Evolutionary conservation across 1,140 invertebrate genomes (phyloP), one percentile per base, ranked within the genome.

Genomic region (Aphis gossypii): DNA sequence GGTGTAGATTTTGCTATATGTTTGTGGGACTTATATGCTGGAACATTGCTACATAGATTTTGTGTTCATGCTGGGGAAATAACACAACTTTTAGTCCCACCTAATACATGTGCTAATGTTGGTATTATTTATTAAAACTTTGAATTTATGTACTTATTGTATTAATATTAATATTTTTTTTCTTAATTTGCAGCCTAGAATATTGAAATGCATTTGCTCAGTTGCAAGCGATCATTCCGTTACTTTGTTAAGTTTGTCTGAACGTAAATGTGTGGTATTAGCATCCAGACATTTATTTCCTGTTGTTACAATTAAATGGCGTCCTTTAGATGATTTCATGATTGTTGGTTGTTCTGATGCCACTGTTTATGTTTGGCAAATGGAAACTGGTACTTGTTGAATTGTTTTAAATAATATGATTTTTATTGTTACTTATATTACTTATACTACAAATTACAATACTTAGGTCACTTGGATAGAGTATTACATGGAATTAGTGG

Each of bases 291-390:
- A 99, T 95, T 96, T 99, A 23, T 99, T 99, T 95, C 99, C 99
- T 0, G 98, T 99, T 56, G 97, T 98, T 14, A 97, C 97, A 48
- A 99, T 99, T 93, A 99, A 99, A 95, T 99, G 99, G 99, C 96
- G 99, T 48, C 99, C 99, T 1, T 96, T 99, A 5, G 99, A 99
- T 95, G 99, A 99, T 95, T 99, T 99, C 95, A 98, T 99, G 96
- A 97, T 99, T 94, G 98, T 99, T 35, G 98, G 98, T n/a, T 99
- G 99, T 95, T 98, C 98, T 23, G 99, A 99, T 96, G 99, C 99
- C 30, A 98, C 98, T 14, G 98, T 99, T 21, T 99, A 99, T 95
- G 98, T 99, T 2, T 99, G 99, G 99, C 99, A 99, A 96, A 99
- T 99, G 99, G 99, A 99, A 96, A 99, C 99, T 86, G 99, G 97